A percentile compares a stretch with the other conserved stretches of the same genome.
Conservation (phyloP, 2,113 vertebrate species). For the Nibea albiflora region DNA sequence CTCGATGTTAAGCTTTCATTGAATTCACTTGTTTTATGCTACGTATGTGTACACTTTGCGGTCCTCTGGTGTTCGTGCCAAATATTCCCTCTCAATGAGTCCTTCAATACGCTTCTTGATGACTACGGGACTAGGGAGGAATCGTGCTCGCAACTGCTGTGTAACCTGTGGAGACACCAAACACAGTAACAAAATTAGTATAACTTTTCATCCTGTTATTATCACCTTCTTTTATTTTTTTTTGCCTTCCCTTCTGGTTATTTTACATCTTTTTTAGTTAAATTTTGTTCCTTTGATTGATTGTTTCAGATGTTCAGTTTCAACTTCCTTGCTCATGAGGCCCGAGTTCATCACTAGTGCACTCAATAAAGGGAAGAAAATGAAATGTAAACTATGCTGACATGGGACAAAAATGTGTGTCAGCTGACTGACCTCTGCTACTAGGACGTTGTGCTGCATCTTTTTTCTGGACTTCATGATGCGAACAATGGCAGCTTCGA, state of each 20-base stretch:
- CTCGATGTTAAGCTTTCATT: constrained; percentile 69
- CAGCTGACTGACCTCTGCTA: constrained; percentile 92
- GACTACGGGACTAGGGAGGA: constrained; percentile 99
- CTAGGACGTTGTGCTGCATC: constrained; percentile 99
- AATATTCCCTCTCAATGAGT: constrained; percentile 99
- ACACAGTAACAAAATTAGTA: constrained; percentile 21
- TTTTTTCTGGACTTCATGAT: constrained; percentile 99
- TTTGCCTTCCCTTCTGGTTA: not conserved
- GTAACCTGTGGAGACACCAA: constrained; percentile 89
- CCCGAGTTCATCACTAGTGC: not conserved
- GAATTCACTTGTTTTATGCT: constrained; percentile 89
- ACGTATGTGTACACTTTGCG: constrained; percentile 99
- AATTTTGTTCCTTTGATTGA: not conserved
- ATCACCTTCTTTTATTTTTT: not conserved
- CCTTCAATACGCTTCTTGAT: constrained; percentile 99
- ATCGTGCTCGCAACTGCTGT: constrained; percentile 97
- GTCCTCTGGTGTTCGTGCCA: constrained; percentile 99
- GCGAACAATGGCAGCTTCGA: constrained; percentile 98
- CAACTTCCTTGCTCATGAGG: not conserved
- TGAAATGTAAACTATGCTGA: not conserved
- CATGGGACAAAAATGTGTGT: not conserved
- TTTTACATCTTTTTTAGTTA: not conserved
- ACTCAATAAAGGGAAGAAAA: not conserved
- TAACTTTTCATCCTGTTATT: not conserved
- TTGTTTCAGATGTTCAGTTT: no score